A percentile compares a stretch with the other conserved stretches of the same genome.
Conservation (phyloP, 2,888 invertebrate genomes). For the Folsomia manolachei region DNA sequence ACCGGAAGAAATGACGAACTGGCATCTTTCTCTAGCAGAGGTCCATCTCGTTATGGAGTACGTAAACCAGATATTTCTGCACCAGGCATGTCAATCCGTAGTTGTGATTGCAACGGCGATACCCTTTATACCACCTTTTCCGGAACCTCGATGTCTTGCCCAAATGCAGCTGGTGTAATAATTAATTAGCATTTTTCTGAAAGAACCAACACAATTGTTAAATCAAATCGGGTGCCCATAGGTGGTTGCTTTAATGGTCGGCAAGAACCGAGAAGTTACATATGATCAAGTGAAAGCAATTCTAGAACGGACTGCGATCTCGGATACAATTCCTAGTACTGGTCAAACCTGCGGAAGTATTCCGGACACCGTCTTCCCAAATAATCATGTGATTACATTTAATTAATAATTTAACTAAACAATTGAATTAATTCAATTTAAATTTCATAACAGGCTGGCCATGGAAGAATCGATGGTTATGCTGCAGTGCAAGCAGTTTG, state of each 20-base stretch:
- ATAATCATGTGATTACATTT: too few species aligned
- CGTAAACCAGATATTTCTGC: constrained; percentile 13
- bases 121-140: background rate
- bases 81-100: background rate
- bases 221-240: background rate
- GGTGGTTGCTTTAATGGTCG: background rate
- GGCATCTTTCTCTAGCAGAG: background rate
- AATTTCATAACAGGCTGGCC: too few species aligned
- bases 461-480: background rate
- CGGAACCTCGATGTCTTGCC: background rate
- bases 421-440: too few species aligned
- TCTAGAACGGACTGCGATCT: background rate
- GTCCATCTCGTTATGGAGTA: background rate
- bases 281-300: background rate
- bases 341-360: background rate
- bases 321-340: background rate
- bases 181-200: background rate
- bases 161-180: background rate
- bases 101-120: background rate
- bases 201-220: background rate
- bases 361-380: background rate
- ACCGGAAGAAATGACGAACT: constrained; percentile 6
- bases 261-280: background rate
- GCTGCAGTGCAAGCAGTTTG: background rate
- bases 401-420: too few species aligned